Evolutionary conservation across 2,888 invertebrate species (phyloP).

Genomic region (Caenorhabditis macrosperma): DNA sequence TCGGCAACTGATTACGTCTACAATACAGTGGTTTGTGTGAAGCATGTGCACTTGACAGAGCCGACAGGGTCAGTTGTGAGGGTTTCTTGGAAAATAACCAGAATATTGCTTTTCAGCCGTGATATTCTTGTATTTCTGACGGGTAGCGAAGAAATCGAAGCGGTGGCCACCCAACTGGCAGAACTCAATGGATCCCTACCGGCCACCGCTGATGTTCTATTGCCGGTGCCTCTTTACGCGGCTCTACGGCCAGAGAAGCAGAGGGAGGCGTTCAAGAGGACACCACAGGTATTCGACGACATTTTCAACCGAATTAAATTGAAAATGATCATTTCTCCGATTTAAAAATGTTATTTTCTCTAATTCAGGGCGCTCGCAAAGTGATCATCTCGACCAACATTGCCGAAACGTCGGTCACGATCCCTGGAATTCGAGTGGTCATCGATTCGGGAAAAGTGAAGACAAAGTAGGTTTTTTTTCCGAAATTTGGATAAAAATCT

Average conservation of each 20-base stretch:
- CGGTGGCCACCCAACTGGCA: conserved; percentile 82
- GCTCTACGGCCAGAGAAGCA: conserved; percentile 63
- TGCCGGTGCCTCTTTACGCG: conserved; percentile 71
- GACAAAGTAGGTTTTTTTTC: conserved; percentile 57
- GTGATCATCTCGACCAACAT: conserved; percentile 95
- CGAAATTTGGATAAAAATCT: conserved; percentile 4
- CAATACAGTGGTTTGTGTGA: conserved; percentile 81
- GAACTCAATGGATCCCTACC: conserved; percentile 90
- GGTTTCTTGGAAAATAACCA: background rate
- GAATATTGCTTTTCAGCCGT: conserved; percentile 25
- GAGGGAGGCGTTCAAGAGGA: conserved; percentile 45
- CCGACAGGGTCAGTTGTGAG: conserved; percentile 80
- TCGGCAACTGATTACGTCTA: conserved; percentile 81
- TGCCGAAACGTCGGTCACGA: conserved; percentile 97
- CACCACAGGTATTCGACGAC: conserved; percentile 33
- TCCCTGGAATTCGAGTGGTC: conserved; percentile 91
- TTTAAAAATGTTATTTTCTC: background rate
- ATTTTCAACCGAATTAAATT: background rate
- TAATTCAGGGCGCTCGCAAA: conserved; percentile 82
- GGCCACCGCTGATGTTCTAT: conserved; percentile 70
- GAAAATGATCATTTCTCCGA: too few relatives aligned
- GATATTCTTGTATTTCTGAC: conserved; percentile 84
- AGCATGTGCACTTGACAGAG: conserved; percentile 81
- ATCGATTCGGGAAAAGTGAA: conserved; percentile 80
- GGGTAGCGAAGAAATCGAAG: conserved; percentile 93